Evolutionary conservation across 2,113 vertebrate species (phyloP).

Genomic region (Struthio camelus): DNA sequence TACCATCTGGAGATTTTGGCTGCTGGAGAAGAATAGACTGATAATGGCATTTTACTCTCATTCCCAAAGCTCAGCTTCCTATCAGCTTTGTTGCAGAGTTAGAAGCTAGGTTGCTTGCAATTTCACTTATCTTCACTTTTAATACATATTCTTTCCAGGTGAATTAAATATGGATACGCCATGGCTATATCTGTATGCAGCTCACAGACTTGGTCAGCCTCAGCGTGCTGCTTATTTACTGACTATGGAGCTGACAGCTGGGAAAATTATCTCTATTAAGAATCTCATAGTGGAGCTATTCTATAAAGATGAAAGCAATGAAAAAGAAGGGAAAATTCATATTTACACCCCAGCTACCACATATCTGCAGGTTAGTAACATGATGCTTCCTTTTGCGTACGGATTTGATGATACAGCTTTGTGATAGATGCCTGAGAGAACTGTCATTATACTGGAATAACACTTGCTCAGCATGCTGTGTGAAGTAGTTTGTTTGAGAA

Average conservation of each 20-base stretch:
- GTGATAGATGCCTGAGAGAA: neutral
- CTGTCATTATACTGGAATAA: neutral
- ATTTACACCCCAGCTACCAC: constrained; percentile 77
- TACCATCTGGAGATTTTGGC: neutral
- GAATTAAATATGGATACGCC: constrained; percentile 84
- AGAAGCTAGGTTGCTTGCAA: neutral
- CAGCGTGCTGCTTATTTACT: constrained; percentile 74
- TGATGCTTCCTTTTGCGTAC: neutral
- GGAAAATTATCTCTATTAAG: constrained; percentile 79
- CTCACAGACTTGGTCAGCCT: constrained; percentile 80
- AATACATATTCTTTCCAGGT: constrained; percentile 61
- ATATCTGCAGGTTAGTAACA: constrained; percentile 77
- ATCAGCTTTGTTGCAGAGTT: neutral
- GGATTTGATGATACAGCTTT: neutral
- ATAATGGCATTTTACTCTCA: neutral
- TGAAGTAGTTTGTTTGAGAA: neutral
- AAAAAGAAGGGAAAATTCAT: constrained; percentile 79
- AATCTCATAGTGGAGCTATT: constrained; percentile 79
- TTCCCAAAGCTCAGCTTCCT: neutral
- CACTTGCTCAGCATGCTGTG: neutral
- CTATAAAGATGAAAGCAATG: constrained; percentile 71
- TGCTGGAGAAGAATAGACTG: neutral
- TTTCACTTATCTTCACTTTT: neutral
- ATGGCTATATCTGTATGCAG: constrained; percentile 79
- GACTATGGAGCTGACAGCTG: constrained; percentile 74